Percentiles rank a stretch among this genome's conserved stretches.
phyloP scores from a whole-genome alignment of 1,140 invertebrate species.

The Akabosia matsudoensis region DNA sequence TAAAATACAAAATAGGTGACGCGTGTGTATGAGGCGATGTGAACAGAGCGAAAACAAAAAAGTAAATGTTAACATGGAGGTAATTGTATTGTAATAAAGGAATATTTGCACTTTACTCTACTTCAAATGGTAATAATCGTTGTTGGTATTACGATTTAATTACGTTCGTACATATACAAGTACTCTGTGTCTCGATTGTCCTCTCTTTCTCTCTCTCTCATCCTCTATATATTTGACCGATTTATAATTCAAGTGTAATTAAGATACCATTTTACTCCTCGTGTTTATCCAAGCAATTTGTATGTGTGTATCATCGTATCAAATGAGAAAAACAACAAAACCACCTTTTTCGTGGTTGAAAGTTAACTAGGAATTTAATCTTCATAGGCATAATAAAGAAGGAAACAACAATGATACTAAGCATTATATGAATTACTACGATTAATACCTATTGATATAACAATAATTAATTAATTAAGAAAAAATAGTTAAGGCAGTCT shows the following conservation, averaged over 20 bases:
- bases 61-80: neutral
- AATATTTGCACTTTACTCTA: neutral
- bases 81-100: neutral
- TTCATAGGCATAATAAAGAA: no score
- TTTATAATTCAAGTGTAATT: neutral
- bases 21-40: neutral
- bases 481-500: neutral
- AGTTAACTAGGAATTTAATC: neutral
- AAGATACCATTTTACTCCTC: neutral
- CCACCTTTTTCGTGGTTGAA: neutral
- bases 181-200: neutral
- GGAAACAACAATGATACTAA: no score
- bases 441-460: no score
- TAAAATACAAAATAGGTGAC: no score
- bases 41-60: neutral
- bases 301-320: neutral
- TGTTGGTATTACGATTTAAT: neutral
- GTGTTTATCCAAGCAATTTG: neutral
- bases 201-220: neutral
- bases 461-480: neutral
- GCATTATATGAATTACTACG: no score
- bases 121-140: neutral
- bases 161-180: no score
- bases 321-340: neutral
- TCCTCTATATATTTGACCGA: neutral